Base-by-base conservation (phyloP, 1,140 invertebrate species). In the Drosophila nasuta region DNA sequence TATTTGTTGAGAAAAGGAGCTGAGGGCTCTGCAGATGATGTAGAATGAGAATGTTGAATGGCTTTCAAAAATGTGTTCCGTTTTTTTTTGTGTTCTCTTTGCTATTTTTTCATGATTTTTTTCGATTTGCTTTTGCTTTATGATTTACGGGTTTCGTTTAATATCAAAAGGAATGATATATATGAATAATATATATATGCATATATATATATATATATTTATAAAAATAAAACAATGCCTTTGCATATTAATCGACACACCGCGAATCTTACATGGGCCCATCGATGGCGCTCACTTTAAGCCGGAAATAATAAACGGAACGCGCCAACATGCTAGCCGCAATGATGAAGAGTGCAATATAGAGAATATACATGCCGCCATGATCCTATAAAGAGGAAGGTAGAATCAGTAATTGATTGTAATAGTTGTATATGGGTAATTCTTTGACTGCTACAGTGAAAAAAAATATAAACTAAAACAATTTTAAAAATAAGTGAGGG, bases 221-320 rank as follows among this genome's bases (percentile, higher is more conserved):
- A 80, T 87, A 83, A 88, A 91, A 91, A 91, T 81, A 85, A 88
- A 88, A 89, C 85, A 88, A 88, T 85, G 77, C 85, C 80, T 72
- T 83, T 88, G 20, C 74, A 48, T 75, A 74, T 71, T 76, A 72
- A 65, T 43, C 80, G 57, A 75, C 60, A 63, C 69, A 35, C 30
- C 65, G 35, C 11, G 65, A 71, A 43, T 75, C 81, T 94, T 95
- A 96, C 95, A 96, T 96, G 25, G 96, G 96, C 69, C 96, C 96
- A 91, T 97, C 96, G 88, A 97, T 97, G 63, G 95, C 93, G 94
- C 97, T 97, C 45, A 97, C 96, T 94, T 97, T 98, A 95, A 98
- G 97, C 56, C 95, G 96, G 93, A 95, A 97, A 93, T 97, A 98
- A 93, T 97, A 98, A 77, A 97, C 93, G 83, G 97, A 96, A 79